These are phyloP conservation scores for Oncorhynchus nerka DNA, from an alignment of 2,113 vertebrate species.

Conservation along the genomic window DNA sequence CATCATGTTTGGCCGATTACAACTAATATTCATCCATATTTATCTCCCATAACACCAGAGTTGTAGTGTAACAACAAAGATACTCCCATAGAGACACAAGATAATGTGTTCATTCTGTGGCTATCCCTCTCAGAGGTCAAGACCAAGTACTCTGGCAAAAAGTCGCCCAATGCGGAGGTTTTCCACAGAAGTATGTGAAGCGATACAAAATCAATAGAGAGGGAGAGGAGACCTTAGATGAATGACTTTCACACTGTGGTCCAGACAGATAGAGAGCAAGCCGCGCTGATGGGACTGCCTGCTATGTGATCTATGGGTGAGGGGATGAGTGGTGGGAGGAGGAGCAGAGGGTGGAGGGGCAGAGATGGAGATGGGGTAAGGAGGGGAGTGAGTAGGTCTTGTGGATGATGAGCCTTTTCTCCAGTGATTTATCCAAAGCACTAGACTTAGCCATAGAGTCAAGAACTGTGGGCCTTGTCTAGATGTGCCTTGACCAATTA, in stretches of 20 bases:
- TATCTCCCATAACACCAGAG: neutral
- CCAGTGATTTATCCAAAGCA: neutral
- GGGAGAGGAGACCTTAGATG: constrained; percentile 23
- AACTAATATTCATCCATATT: neutral
- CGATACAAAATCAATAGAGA: constrained; percentile 28
- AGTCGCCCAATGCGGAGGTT: constrained; percentile 2
- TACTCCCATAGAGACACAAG: too few relatives aligned
- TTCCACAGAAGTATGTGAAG: constrained; percentile 11
- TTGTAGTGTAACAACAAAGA: too few relatives aligned
- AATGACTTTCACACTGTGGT: constrained; percentile 33
- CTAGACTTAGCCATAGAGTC: too few relatives aligned
- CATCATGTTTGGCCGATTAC: too few relatives aligned
- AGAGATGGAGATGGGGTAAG: too few relatives aligned
- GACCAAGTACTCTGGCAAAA: constrained; percentile 5
- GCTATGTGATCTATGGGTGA: constrained; percentile 13
- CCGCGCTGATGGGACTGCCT: neutral
- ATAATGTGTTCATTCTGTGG: neutral
- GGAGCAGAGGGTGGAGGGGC: too few relatives aligned
- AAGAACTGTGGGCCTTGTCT: too few relatives aligned
- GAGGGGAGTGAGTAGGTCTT: neutral
- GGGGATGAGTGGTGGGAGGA: too few relatives aligned
- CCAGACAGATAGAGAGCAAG: constrained; percentile 3
- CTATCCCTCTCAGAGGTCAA: neutral
- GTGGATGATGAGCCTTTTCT: constrained; percentile 1
- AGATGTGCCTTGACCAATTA: too few relatives aligned